Percentiles rank a stretch among this genome's conserved stretches.
Evolutionary conservation across 2,113 vertebrate genomes (phyloP).

Genomic region (Neodontobutis hainanensis): DNA sequence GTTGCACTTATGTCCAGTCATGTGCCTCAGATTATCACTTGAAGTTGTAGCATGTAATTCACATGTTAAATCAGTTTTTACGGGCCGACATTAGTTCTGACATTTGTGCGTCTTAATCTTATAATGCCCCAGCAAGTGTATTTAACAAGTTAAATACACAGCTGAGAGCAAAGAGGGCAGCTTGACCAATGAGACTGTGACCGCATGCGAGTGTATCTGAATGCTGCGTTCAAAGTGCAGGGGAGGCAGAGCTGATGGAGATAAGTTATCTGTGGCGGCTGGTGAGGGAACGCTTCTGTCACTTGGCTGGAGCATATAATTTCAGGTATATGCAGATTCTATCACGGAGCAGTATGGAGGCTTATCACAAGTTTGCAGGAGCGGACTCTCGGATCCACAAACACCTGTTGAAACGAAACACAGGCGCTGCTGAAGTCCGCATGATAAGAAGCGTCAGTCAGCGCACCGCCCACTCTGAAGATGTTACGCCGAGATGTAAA

Average conservation of each 20-base stretch:
- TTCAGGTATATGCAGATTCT: slow-evolving; percentile 67
- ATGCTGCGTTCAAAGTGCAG: slow-evolving; percentile 54
- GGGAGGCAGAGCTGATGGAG: slow-evolving; percentile 45
- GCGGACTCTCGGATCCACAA: slow-evolving; percentile 39
- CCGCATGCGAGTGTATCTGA: slow-evolving; percentile 56
- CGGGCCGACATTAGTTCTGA: slow-evolving; percentile 26
- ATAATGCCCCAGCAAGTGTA: slow-evolving; percentile 31
- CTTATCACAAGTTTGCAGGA: slow-evolving; percentile 72
- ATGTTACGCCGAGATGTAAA: neutral
- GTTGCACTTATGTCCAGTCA: slow-evolving; percentile 39
- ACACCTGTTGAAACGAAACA: slow-evolving; percentile 64
- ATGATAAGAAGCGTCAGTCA: slow-evolving; percentile 48
- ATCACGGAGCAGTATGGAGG: slow-evolving; percentile 39
- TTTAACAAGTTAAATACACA: slow-evolving; percentile 31
- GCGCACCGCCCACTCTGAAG: slow-evolving; percentile 1
- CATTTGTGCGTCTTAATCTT: slow-evolving; percentile 33
- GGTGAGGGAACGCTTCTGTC: slow-evolving; percentile 57
- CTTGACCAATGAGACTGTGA: slow-evolving; percentile 23
- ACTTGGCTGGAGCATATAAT: slow-evolving; percentile 55
- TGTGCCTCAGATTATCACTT: slow-evolving; percentile 32
- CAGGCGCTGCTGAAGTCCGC: slow-evolving; percentile 28
- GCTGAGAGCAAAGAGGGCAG: slow-evolving; percentile 24
- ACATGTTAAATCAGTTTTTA: slow-evolving; percentile 35
- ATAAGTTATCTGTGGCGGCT: slow-evolving; percentile 51
- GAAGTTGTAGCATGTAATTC: slow-evolving; percentile 34